Conservation (phyloP, 2,113 vertebrate genomes). For the Piaya cayana region DNA sequence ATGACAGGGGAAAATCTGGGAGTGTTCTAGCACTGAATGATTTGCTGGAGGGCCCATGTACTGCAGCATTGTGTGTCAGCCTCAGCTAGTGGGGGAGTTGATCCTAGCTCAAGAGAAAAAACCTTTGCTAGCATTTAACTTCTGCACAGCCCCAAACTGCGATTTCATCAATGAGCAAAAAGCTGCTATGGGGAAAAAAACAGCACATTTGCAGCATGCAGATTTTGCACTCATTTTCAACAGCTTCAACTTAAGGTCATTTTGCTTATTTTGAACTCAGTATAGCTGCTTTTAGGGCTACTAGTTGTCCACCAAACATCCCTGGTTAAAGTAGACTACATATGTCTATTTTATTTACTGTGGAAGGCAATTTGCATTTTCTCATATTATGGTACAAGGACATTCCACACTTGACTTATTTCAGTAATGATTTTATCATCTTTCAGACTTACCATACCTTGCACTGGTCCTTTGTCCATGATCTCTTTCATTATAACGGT, state of each 20-base stretch:
- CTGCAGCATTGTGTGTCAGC: background rate
- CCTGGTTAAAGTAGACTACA: background rate
- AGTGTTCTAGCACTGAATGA: background rate
- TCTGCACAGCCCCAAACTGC: background rate
- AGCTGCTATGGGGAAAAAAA: background rate
- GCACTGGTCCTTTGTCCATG: slow-evolving; percentile 78
- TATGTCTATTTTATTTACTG: background rate
- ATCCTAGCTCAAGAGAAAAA: background rate
- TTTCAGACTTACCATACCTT: slow-evolving; percentile 72
- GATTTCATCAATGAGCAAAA: background rate
- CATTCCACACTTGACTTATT: background rate
- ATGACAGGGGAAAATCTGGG: background rate
- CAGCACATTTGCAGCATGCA: background rate
- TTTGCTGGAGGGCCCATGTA: background rate
- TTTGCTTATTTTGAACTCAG: background rate
- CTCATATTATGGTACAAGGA: background rate
- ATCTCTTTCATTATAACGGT: slow-evolving; percentile 82
- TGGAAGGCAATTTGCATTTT: background rate
- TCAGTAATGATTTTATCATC: background rate
- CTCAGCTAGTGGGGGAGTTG: fast-evolving
- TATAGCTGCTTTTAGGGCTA: background rate
- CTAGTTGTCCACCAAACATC: background rate
- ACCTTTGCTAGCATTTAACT: background rate
- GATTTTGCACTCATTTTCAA: background rate
- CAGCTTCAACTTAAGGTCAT: background rate